Conservation (phyloP, 2,797 vertebrate species). For the Pachyuromys duprasi region DNA sequence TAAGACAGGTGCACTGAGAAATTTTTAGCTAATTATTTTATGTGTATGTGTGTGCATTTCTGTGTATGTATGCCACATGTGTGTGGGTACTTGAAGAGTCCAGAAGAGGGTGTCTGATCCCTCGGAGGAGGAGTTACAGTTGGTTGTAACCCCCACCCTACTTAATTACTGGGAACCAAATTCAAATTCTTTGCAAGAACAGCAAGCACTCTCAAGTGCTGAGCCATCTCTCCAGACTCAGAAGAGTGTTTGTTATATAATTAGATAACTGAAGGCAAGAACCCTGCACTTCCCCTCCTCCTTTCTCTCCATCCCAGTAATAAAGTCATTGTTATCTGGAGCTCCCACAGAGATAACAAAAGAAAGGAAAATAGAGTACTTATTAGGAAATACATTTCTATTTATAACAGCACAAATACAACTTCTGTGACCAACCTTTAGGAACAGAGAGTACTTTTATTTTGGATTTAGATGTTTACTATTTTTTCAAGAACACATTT, state of each 20-base stretch:
- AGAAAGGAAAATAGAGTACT: conserved; percentile 70
- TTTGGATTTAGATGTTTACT: conserved; percentile 77
- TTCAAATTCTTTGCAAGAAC: not conserved
- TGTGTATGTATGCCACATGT: not conserved
- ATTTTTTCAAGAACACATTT: conserved; percentile 70
- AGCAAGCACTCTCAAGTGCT: no score
- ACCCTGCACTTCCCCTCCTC: not conserved
- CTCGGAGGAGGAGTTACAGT: not conserved
- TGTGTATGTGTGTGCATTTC: not conserved
- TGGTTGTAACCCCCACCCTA: not conserved
- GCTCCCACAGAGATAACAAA: conserved; percentile 74
- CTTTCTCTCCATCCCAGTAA: not conserved
- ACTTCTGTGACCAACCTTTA: conserved; percentile 31
- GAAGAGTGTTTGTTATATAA: conserved; percentile 37
- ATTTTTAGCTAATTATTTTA: not conserved
- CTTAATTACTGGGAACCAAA: not conserved
- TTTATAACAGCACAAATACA: conserved; percentile 72
- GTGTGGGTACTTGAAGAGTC: not conserved
- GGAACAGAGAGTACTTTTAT: conserved; percentile 80
- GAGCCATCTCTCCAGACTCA: not conserved
- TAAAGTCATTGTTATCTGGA: conserved; percentile 61
- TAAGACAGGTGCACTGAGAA: not conserved
- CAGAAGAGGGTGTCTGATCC: not conserved
- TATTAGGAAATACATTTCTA: conserved; percentile 82
- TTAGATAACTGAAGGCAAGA: conserved; percentile 55